Conservation (phyloP, 2,113 vertebrate species). For the Elanoides forficatus region DNA sequence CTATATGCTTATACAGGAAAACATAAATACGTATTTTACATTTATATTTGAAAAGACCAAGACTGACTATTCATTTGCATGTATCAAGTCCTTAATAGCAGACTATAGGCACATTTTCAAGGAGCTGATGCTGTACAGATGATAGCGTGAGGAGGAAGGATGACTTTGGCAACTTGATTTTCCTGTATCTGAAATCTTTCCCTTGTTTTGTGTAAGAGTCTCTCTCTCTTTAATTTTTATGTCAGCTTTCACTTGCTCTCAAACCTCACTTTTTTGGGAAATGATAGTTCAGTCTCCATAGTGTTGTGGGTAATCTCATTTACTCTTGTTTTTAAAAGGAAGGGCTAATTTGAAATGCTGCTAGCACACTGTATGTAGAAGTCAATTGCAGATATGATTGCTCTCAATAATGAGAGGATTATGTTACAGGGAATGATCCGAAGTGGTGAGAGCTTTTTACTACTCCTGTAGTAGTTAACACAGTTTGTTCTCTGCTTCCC, state of each 20-base stretch:
- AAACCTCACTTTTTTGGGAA: not conserved
- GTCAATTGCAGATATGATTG: not conserved
- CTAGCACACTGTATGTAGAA: not conserved
- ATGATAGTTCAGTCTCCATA: not conserved
- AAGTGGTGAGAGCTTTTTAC: not conserved
- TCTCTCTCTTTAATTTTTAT: not conserved
- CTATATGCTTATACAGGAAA: not conserved
- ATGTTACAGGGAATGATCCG: accelerated
- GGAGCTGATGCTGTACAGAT: not conserved
- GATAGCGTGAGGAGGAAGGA: not conserved
- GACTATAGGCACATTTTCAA: not conserved
- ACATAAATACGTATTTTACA: not conserved
- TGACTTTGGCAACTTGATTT: not conserved
- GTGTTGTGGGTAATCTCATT: not conserved
- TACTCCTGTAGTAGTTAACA: not conserved
- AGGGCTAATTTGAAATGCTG: not conserved
- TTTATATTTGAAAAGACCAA: not conserved
- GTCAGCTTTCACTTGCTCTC: not conserved
- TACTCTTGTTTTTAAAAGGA: not conserved
- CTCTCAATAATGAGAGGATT: not conserved
- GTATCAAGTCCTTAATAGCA: not conserved
- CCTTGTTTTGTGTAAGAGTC: not conserved
- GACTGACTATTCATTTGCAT: not conserved
- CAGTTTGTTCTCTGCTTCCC: slow-evolving; percentile 29
- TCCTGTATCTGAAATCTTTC: not conserved